Evolutionary conservation across 2,113 vertebrate species (phyloP), one percentile per base, ranked within the genome.

Genomic region (Melanerpes aurifrons): DNA sequence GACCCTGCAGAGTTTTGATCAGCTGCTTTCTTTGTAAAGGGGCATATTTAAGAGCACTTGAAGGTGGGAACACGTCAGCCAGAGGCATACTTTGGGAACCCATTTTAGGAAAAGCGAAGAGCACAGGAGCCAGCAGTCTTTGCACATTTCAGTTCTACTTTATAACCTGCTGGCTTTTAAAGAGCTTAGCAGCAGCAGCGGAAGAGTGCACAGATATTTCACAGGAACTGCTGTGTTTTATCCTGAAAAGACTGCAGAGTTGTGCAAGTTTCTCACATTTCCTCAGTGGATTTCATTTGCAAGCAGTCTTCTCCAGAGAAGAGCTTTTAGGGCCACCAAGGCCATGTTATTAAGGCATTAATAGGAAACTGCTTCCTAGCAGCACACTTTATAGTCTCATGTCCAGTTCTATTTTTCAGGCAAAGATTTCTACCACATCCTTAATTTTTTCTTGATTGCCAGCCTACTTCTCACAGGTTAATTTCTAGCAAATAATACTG

Each of bases 171-270:
- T 76, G 70, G 20, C 58, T 80, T 90, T 84, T 84, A 75, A 89
- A 90, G 12, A 58, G 37, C 31, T 71, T 48, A 85, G 68, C 1
- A 2, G 63, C 1, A 2, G 63, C 79, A 92, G 63, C 86, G 9
- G 57, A 92, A 91, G 7, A 79, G 29, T 20, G 59, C 25, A 87
- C 22, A 48, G 62, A 68, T 66, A 80, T 31, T 76, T 37, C 31
- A 48, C 61, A 93, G 78, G 13, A 93, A 40, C 75, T 78, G 40
- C 69, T 92, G 64, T 69, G 82, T 80, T 94, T 91, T 78, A 89
- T 47, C 66, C 80, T 77, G 32, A 69, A 77, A 85, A 74, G 72
- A 87, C 37, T 9, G 6, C 10, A 48, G 57, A 82, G 57, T 90
- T 92, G 80, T 75, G 0, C 28, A 56, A 72, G 69, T 72, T 50